Conservation (phyloP, 2,797 vertebrate species). For the Bradypodion pumilum region DNA sequence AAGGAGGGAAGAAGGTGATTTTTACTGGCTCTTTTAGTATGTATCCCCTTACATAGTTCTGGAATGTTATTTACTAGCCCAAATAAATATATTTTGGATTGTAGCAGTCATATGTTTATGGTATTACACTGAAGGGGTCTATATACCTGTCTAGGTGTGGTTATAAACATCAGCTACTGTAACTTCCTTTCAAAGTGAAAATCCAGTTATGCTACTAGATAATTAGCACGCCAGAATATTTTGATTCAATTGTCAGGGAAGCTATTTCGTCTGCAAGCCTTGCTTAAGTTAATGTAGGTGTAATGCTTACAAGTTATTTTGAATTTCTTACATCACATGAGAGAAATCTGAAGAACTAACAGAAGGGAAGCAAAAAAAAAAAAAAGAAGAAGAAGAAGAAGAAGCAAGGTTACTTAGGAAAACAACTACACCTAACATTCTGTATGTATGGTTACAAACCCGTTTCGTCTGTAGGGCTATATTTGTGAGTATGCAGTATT, state of each 20-base stretch:
- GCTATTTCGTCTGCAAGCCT: background rate
- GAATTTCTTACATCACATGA: background rate
- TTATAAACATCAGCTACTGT: background rate
- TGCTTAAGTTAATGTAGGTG: background rate
- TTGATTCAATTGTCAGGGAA: background rate
- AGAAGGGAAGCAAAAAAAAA: background rate
- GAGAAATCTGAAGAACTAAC: background rate
- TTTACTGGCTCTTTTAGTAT: no score
- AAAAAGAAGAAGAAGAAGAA: no score
- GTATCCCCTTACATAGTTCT: no score
- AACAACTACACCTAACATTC: background rate
- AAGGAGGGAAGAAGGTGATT: no score
- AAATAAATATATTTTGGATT: background rate
- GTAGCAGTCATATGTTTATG: background rate
- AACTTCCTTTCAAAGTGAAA: conserved; percentile 1
- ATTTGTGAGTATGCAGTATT: background rate
- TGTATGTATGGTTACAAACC: background rate
- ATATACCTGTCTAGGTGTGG: background rate
- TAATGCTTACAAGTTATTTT: rapidly evolving
- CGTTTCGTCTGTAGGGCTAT: background rate
- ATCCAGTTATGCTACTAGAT: background rate
- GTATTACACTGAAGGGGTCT: background rate
- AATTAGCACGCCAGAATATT: background rate
- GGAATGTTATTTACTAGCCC: no score
- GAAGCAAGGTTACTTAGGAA: background rate